Conservation (phyloP, 2,797 vertebrate species). For the Ctenopoma kingsleyae region DNA sequence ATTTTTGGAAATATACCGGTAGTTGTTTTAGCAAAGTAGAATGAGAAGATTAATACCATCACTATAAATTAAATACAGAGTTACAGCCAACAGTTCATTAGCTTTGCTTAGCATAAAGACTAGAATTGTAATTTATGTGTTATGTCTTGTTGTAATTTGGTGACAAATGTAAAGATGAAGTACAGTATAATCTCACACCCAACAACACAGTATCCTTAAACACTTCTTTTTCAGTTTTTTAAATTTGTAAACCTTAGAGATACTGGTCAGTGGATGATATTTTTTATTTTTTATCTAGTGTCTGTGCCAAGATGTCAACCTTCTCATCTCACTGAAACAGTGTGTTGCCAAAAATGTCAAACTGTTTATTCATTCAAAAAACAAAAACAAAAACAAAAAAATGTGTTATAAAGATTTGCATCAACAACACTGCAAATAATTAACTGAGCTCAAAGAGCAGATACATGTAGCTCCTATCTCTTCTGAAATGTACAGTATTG, state of each 20-base stretch:
- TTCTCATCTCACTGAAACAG: neutral
- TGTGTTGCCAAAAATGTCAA: neutral
- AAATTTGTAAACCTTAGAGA: neutral
- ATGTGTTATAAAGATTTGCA: conserved; percentile 1
- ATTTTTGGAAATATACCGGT: neutral
- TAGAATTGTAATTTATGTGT: too few relatives aligned
- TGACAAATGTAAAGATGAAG: neutral
- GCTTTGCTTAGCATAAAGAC: neutral
- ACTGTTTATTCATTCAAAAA: neutral
- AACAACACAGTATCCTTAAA: too few relatives aligned
- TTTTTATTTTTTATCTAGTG: neutral
- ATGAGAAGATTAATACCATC: neutral
- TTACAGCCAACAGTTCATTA: neutral
- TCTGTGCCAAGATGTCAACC: neutral
- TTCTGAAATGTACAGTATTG: conserved; percentile 18
- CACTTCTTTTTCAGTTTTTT: too few relatives aligned
- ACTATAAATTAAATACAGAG: neutral
- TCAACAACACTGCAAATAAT: neutral
- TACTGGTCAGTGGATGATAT: neutral
- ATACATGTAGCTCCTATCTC: conserved; percentile 23
- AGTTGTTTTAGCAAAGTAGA: neutral
- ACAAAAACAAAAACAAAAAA: too few relatives aligned
- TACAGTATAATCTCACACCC: too few relatives aligned
- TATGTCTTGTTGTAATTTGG: too few relatives aligned
- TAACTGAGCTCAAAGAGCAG: conserved; percentile 44